Percentiles rank a stretch among this genome's conserved stretches.
Evolutionary conservation across 30 jellyfish, hydroid and myxozoan genomes (phyloP).

Genomic region (Aurelia sp.): DNA sequence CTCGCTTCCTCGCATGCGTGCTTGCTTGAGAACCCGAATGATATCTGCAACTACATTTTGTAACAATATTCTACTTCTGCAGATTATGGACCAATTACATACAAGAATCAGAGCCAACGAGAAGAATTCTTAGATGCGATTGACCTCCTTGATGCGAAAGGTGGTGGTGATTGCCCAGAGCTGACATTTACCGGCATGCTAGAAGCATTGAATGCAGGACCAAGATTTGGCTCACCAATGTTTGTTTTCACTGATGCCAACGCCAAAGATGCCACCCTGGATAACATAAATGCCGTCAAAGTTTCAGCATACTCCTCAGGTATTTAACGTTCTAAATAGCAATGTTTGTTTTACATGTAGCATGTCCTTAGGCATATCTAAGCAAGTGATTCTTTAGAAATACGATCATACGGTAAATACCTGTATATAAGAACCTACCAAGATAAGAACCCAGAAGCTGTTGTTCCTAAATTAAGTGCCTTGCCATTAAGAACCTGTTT

Average conservation of each 20-base stretch:
- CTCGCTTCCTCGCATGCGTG: not conserved
- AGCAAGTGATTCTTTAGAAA: too few species aligned
- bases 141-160: conserved; percentile 65
- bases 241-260: conserved; percentile 93
- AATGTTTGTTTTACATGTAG: too few species aligned
- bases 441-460: too few species aligned
- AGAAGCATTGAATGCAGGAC: conserved; percentile 91
- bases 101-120: conserved; percentile 59
- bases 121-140: conserved; percentile 71
- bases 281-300: conserved; percentile 71
- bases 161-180: conserved; percentile 97
- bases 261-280: conserved; percentile 85
- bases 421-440: too few species aligned
- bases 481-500: too few species aligned
- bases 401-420: too few species aligned
- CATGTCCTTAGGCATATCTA: too few species aligned
- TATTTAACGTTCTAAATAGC: too few species aligned
- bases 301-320: conserved; percentile 73
- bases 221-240: conserved; percentile 90
- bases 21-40: too few species aligned
- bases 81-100: conserved; percentile 80
- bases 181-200: conserved; percentile 88
- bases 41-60: too few species aligned
- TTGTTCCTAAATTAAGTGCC: too few species aligned
- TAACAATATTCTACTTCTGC: not conserved